Evolutionary conservation across 2,888 invertebrate genomes (phyloP).

Genomic region (Stenoptilia bipunctidactyla): DNA sequence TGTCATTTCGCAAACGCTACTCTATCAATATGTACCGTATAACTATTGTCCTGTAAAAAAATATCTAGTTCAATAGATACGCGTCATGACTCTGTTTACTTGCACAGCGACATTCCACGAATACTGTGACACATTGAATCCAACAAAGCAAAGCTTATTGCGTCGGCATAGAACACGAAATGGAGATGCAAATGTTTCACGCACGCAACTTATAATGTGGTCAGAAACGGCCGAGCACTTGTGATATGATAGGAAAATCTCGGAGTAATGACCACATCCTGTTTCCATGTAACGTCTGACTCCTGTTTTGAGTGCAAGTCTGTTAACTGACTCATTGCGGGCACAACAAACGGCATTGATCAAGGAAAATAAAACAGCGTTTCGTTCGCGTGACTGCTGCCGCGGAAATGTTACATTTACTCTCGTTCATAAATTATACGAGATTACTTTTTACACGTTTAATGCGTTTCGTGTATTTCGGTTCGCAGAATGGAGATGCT

Average conservation of each 20-base stretch:
- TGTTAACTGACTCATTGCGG: conserved; percentile 43
- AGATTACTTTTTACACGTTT: conserved; percentile 26
- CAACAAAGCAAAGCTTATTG: conserved; percentile 9
- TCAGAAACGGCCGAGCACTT: conserved; percentile 22
- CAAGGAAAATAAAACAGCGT: conserved; percentile 30
- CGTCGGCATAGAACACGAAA: conserved; percentile 11
- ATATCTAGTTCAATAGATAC: conserved; percentile 25
- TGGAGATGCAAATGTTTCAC: conserved; percentile 4
- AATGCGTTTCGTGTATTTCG: not conserved
- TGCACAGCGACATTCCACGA: conserved; percentile 1
- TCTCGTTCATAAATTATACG: conserved; percentile 7
- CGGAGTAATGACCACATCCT: conserved; percentile 66
- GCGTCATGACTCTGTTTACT: conserved; percentile 18
- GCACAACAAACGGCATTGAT: conserved; percentile 53
- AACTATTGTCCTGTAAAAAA: conserved; percentile 13
- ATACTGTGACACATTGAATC: not conserved
- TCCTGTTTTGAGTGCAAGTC: conserved; percentile 47
- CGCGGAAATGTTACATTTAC: not conserved
- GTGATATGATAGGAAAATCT: conserved; percentile 32
- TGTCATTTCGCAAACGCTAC: too few species aligned
- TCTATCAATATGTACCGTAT: too few species aligned
- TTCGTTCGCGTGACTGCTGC: conserved; percentile 27
- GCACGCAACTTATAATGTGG: conserved; percentile 15
- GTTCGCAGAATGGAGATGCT: conserved; percentile 74
- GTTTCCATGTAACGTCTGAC: conserved; percentile 49